Evolutionary conservation across 2,113 vertebrate species (phyloP), one percentile per base, ranked within the genome.

Genomic region (Odocoileus virginianus): DNA sequence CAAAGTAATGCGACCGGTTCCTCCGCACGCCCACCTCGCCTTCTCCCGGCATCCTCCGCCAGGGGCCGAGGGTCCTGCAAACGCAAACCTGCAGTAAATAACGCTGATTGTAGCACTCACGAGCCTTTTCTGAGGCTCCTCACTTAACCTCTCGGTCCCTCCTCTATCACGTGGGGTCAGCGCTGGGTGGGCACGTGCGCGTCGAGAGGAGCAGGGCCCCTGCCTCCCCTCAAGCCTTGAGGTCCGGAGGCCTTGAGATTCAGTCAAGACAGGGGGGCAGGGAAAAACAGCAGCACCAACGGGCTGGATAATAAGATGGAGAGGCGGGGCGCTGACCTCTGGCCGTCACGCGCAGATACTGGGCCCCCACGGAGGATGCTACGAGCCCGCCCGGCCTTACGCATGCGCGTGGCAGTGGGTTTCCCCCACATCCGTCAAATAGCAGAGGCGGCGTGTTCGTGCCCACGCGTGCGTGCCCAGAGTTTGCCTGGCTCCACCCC

Each of bases 321-420:
- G 64, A 40, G 17, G 30, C 47, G 3, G 10, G 28, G 19, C 12
- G 16, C 33, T 11, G 16, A n/a, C 45, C 64, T 57, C 7, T 21
- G 33, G 3, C 9, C 1, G 1, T 11, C 30, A 19, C 25, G 30
- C 3, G 0, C n/a, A 14, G 55, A 43, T 2, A 5, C 55, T 3
- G 30, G 93, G 33, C 60, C 5, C 25, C 33, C 19, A 2, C 14
- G 1, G 6, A 7, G 8, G 43, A n/a, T 0, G 1, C 50, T n/a
- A 21, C 19, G 12, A 2, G 4, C 30, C 47, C 4, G 2, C 43
- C 76, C 30, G 5, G n/a, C 15, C 25, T 30, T 12, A 30, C 2
- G 12, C 21, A 6, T 6, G 40, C 0, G 0, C n/a, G 1, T 2
- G 19, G n/a, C 14, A 1, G 11, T 8, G 10, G 71, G 43, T 3